phyloP scores from a whole-genome alignment of 2,797 vertebrate genomes.

The Anguilla megastoma region DNA sequence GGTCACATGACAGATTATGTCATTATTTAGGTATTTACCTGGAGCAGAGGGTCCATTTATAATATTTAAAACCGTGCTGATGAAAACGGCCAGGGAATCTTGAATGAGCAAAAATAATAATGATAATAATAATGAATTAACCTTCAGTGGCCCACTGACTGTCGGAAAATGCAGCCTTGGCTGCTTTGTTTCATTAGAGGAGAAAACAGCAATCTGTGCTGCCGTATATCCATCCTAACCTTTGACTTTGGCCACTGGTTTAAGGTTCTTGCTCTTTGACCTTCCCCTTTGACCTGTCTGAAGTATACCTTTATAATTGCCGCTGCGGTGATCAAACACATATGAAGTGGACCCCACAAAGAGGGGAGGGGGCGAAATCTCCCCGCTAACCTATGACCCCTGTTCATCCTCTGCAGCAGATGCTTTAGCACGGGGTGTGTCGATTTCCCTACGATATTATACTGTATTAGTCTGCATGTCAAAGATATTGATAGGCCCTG shows the following conservation, averaged over 20 bases:
- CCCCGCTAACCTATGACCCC: conserved; percentile 75
- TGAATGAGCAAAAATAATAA: neutral
- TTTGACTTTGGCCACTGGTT: conserved; percentile 74
- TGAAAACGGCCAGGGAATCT: neutral
- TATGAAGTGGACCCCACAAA: conserved; percentile 63
- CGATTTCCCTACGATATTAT: conserved; percentile 60
- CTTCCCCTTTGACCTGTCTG: conserved; percentile 77
- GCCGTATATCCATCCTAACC: conserved; percentile 68
- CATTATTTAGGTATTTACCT: conserved; percentile 36
- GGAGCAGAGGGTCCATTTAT: conserved; percentile 23
- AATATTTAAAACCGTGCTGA: conserved; percentile 22
- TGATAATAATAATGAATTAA: neutral
- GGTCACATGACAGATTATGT: conserved; percentile 29
- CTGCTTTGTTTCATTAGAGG: conserved; percentile 54
- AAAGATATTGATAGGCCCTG: conserved; percentile 71
- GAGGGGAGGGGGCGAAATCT: conserved; percentile 57
- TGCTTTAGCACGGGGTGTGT: conserved; percentile 49
- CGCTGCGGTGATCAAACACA: conserved; percentile 72
- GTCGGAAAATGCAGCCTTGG: neutral
- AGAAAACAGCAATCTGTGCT: conserved; percentile 51
- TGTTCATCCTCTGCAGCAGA: conserved; percentile 67
- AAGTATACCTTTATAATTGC: conserved; percentile 81
- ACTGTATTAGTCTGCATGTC: conserved; percentile 77
- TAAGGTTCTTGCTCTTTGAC: conserved; percentile 76
- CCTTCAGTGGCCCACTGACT: neutral